Evolutionary conservation across 1,140 invertebrate genomes (phyloP).

Genomic region (Cotesia chilonis): DNA sequence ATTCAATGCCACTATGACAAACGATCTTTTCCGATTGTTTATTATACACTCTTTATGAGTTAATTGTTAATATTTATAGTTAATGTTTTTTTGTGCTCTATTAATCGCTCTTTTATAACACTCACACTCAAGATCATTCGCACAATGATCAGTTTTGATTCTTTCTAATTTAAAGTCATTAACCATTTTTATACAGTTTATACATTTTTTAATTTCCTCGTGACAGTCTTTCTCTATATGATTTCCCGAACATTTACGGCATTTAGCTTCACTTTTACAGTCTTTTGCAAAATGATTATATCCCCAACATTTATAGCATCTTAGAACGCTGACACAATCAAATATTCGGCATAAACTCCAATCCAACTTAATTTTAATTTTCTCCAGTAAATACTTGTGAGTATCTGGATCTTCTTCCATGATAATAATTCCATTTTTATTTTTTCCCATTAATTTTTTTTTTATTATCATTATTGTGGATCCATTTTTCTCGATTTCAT

Average conservation of each 20-base stretch:
- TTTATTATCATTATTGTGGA: too few relatives aligned
- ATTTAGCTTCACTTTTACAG: conserved; percentile 31
- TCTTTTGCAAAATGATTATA: conserved; percentile 33
- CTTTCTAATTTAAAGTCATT: conserved; percentile 11
- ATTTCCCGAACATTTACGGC: conserved; percentile 18
- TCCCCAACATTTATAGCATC: conserved; percentile 39
- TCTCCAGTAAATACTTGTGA: conserved; percentile 19
- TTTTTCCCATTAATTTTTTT: too few relatives aligned
- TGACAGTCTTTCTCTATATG: conserved; percentile 28
- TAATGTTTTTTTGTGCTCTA: conserved; percentile 15
- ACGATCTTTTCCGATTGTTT: not conserved
- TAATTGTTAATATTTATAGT: not conserved
- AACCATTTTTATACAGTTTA: conserved; percentile 27
- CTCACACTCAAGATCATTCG: conserved; percentile 18
- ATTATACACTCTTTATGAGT: too few relatives aligned
- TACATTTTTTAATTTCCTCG: conserved; percentile 17
- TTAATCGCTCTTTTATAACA: conserved; percentile 9
- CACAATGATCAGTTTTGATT: conserved; percentile 21
- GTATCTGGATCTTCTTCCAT: conserved; percentile 29
- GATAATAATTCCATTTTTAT: too few relatives aligned
- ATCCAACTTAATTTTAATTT: conserved; percentile 33
- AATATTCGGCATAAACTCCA: conserved; percentile 35
- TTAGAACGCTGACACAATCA: conserved; percentile 28
- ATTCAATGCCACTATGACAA: conserved; percentile 17
- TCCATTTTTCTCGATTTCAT: too few relatives aligned